A percentile compares a stretch with the other conserved stretches of the same genome.
Evolutionary conservation across 2,113 vertebrate species (phyloP).

Genomic region (Mesembrinibis cayennensis): DNA sequence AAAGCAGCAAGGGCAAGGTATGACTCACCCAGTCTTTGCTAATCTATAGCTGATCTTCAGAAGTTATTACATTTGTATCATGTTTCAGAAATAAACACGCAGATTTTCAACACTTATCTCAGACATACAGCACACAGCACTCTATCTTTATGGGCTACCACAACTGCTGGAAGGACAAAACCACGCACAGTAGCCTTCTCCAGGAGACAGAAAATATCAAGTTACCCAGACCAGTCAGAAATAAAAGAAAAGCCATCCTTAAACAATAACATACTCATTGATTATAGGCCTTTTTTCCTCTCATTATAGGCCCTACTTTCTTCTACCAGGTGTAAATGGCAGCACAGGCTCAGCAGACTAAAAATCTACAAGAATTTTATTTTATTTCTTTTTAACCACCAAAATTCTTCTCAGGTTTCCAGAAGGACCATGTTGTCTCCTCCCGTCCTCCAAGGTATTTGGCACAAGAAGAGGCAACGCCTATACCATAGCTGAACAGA

Average conservation of each 20-base stretch:
- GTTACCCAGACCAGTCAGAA: neutral
- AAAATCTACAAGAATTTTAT: neutral
- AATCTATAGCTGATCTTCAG: conserved; percentile 39
- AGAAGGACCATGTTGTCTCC: neutral
- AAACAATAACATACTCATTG: neutral
- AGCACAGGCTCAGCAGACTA: neutral
- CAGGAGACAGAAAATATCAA: neutral
- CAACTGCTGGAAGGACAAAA: conserved; percentile 1
- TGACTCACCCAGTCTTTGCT: conserved; percentile 47
- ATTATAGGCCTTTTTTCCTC: neutral
- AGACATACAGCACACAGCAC: conserved; percentile 45
- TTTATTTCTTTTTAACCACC: neutral
- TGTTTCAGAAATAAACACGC: conserved; percentile 27
- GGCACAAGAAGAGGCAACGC: conserved; percentile 19
- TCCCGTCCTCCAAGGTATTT: conserved; percentile 25
- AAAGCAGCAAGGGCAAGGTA: conserved; percentile 3
- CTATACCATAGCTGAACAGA: conserved; percentile 9
- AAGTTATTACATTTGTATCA: conserved; percentile 20
- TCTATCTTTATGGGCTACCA: neutral
- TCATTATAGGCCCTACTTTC: neutral
- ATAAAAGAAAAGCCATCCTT: neutral
- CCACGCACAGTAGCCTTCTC: neutral
- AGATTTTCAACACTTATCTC: conserved; percentile 59
- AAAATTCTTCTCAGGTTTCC: neutral
- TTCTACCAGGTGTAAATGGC: neutral